Evolutionary conservation across 2,797 vertebrate species (phyloP), one percentile per base, ranked within the genome.

Genomic region (Meda fulgida): DNA sequence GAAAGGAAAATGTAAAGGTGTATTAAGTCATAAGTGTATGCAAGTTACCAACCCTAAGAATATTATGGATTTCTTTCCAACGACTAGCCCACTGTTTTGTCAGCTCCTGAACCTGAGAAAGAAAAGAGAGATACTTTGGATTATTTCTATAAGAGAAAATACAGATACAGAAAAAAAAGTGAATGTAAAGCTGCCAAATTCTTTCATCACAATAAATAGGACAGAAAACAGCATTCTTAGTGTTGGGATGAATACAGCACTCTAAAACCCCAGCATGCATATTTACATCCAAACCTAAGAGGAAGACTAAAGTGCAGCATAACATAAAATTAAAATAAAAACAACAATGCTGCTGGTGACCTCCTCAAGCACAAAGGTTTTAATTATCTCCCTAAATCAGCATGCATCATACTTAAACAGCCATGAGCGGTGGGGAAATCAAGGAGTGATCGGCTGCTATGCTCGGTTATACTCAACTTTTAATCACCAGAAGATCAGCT

Each of bases 71-170:
- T 95, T 99, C 98, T 85, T 99, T 99, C 98, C 98, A 99, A 77
- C 99, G 99, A 93, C 98, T 99, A 84, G 98, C 98, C 98, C 98
- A 99, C 88, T 99, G 98, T 90, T 99, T 99, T 4, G 98, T 99
- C 91, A 99, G 92, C 91, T 97, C 98, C 94, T 97, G 93, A 10
- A 99, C 98, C 98, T 99, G 86, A 19, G 53, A 14, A 69, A 65
- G 77, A 76, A 53, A 26, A 73, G 40, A 66, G n/a, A 75, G 43
- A 77, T 55, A 2, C 2, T 53, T 53, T 13, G 23, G 31, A 38
- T 83, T 77, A 34, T 65, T 67, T 38, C 81, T 40, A 13, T 21
- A 40, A 63, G 23, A 26, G 23, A 43, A n/a, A 46, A 26, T 55
- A 51, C 14, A 40, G 34, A 77, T n/a, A 38, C 4, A 75, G 40